Evolutionary conservation across 2,113 vertebrate species (phyloP).

Genomic region (Aptenodytes patagonicus): DNA sequence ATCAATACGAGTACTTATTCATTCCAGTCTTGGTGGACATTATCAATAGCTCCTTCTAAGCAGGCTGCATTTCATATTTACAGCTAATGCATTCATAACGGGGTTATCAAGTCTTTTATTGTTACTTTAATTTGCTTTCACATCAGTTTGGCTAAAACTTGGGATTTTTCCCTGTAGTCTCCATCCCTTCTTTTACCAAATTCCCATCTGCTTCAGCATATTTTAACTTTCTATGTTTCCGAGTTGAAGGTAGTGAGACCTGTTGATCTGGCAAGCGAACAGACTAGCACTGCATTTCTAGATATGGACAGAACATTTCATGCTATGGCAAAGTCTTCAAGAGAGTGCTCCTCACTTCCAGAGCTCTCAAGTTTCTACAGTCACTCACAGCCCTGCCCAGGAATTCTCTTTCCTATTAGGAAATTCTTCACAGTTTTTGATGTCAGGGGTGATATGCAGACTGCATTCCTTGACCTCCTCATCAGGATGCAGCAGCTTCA

Average conservation of each 20-base stretch:
- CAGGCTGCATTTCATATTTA: neutral
- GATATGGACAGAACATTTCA: neutral
- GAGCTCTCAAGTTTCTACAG: neutral
- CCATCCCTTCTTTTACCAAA: neutral
- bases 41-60: neutral
- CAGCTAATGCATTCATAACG: neutral
- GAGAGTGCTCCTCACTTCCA: neutral
- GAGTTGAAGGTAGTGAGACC: neutral
- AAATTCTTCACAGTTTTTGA: neutral
- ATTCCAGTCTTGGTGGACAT: neutral
- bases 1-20: neutral
- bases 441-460: neutral
- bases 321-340: neutral
- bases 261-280: neutral
- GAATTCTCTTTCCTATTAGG: neutral
- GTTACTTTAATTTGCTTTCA: neutral
- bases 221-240: neutral
- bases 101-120: neutral
- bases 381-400: neutral
- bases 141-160: neutral
- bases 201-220: neutral
- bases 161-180: neutral
- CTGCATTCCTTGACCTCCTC: neutral
- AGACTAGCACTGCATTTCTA: neutral
- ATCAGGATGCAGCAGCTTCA: neutral